Evolutionary conservation across 1,140 invertebrate genomes (phyloP).

Genomic region (Hestina assimilis): DNA sequence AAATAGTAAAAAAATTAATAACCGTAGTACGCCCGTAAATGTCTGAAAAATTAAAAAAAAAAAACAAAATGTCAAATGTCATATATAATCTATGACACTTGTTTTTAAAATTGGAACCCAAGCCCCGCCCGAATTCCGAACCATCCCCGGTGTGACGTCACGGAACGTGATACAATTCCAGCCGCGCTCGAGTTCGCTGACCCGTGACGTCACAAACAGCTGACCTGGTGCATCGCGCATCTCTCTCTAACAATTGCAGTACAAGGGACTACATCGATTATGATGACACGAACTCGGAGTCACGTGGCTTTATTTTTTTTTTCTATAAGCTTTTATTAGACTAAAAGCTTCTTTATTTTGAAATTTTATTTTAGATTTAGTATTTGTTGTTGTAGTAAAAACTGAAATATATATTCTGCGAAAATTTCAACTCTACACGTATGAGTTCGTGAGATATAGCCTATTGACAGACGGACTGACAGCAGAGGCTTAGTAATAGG

Average conservation of each 20-base stretch:
- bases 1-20: not conserved
- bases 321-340: too few species aligned
- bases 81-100: not conserved
- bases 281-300: conserved; percentile 4
- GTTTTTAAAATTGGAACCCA: conserved; percentile 22
- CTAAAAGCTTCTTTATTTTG: too few species aligned
- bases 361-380: too few species aligned
- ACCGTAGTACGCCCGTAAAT: too few species aligned
- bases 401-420: too few species aligned
- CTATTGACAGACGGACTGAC: too few species aligned
- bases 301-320: not conserved
- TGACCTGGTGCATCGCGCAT: conserved; percentile 41
- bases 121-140: conserved; percentile 30
- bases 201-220: conserved; percentile 69
- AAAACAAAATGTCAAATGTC: not conserved
- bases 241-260: conserved; percentile 16
- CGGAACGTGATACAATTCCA: conserved; percentile 37
- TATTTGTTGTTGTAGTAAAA: too few species aligned
- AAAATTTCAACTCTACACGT: too few species aligned
- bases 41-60: too few species aligned
- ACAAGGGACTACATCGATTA: not conserved
- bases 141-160: conserved; percentile 50
- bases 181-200: conserved; percentile 42
- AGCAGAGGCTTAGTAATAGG: too few species aligned
- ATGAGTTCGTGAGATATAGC: too few species aligned